Conservation (phyloP, 2,797 vertebrate genomes). For the Aratinga solstitialis region DNA sequence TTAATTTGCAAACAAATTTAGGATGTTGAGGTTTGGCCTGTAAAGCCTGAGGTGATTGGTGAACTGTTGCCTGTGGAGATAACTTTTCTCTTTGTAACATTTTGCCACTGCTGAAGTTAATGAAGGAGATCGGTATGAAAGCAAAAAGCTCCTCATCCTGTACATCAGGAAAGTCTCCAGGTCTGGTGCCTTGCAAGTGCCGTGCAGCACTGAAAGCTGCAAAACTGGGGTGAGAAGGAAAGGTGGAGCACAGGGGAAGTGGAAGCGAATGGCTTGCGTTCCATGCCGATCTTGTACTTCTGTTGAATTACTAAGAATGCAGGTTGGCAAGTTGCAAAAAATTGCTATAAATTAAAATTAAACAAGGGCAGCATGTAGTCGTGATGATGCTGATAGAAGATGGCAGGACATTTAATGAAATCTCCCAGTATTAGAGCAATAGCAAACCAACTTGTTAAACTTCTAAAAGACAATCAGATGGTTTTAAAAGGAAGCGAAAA, state of each 20-base stretch:
- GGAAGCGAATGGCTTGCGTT: background rate
- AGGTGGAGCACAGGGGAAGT: background rate
- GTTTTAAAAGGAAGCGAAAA: slow-evolving; percentile 22
- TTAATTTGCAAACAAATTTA: background rate
- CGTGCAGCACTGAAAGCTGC: background rate
- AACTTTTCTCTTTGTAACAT: background rate
- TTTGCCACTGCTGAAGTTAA: background rate
- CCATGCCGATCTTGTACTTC: background rate
- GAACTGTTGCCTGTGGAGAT: background rate
- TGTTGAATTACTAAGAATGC: background rate
- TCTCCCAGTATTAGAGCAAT: background rate
- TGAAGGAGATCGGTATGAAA: background rate
- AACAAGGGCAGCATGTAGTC: background rate
- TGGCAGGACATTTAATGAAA: slow-evolving; percentile 23
- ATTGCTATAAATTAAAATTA: slow-evolving; percentile 16
- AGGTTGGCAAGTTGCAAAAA: background rate
- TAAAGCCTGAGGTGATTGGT: background rate
- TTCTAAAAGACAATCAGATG: background rate
- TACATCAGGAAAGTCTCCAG: background rate
- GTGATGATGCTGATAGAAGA: slow-evolving; percentile 22
- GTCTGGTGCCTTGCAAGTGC: background rate
- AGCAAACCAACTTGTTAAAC: slow-evolving; percentile 24
- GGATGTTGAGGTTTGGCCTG: background rate
- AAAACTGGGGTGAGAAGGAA: background rate
- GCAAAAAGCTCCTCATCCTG: background rate